Evolutionary conservation across 2,888 invertebrate genomes (phyloP).

Genomic region (Pristionchus exspectatus): DNA sequence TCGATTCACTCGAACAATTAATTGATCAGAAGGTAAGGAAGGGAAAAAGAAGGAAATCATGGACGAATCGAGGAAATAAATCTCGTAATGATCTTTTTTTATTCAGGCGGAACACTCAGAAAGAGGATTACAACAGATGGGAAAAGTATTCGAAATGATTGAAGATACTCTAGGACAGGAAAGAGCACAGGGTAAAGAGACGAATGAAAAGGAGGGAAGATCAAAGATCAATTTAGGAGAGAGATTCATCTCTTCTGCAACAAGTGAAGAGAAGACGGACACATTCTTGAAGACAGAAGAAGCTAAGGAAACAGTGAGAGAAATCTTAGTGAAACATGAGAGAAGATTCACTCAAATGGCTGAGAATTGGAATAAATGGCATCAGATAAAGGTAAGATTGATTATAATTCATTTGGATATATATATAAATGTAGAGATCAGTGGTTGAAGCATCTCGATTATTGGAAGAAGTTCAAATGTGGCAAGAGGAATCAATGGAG

Average conservation of each 20-base stretch:
- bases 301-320: constrained; percentile 68
- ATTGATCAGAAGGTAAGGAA: constrained; percentile 66
- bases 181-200: constrained; percentile 69
- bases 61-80: not conserved
- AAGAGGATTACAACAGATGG: constrained; percentile 64
- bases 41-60: constrained; percentile 7
- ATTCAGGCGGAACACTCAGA: constrained; percentile 50
- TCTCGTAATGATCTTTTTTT: constrained; percentile 42
- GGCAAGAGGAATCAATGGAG: constrained; percentile 67
- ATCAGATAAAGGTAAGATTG: not conserved
- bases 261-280: constrained; percentile 65
- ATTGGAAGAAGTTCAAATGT: constrained; percentile 65
- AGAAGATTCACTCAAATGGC: constrained; percentile 69
- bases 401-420: not conserved
- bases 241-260: constrained; percentile 69
- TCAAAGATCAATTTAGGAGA: constrained; percentile 62
- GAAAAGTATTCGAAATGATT: constrained; percentile 75
- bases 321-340: constrained; percentile 70
- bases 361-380: constrained; percentile 71
- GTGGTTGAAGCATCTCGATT: constrained; percentile 42
- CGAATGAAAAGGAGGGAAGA: not conserved
- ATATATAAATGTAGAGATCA: not conserved
- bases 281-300: constrained; percentile 61
- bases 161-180: constrained; percentile 74
- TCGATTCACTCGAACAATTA: constrained; percentile 70